A percentile compares a stretch with the other conserved stretches of the same genome.
Conservation (phyloP, 2,888 invertebrate genomes). For the Zygaena filipendulae region DNA sequence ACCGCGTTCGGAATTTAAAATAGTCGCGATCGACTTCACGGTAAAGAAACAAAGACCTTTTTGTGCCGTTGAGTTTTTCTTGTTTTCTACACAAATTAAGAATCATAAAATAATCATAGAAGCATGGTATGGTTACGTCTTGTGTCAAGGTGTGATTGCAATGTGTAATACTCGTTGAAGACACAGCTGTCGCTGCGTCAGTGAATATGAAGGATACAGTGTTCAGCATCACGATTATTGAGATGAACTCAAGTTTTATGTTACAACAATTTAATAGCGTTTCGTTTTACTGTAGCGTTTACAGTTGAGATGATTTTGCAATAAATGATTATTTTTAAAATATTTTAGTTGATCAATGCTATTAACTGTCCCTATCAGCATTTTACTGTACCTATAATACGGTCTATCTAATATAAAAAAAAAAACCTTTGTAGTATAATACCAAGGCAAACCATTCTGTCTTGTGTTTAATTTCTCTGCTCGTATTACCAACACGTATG, state of each 20-base stretch:
- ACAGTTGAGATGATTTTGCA: constrained; percentile 5
- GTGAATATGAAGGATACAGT: constrained; percentile 81
- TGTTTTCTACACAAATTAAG: constrained; percentile 19
- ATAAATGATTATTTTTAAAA: no score
- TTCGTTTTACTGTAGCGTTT: no score
- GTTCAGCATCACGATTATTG: no score
- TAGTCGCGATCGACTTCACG: constrained; percentile 41
- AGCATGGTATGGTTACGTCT: constrained; percentile 1
- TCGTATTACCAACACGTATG: no score
- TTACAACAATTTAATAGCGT: constrained; percentile 22
- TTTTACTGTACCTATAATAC: no score
- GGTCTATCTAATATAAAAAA: no score
- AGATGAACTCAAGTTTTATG: no score
- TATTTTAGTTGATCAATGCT: no score
- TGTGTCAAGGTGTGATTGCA: constrained; percentile 24
- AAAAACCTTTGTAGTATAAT: no score
- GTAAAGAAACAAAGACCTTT: constrained; percentile 35
- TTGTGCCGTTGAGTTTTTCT: constrained; percentile 33
- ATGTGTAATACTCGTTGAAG: no score
- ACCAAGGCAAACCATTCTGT: constrained; percentile 36
- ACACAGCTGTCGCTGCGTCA: constrained; percentile 36
- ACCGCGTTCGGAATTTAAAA: constrained; percentile 43
- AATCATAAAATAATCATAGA: constrained; percentile 2
- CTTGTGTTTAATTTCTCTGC: constrained; percentile 42
- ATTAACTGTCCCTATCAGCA: no score